Conservation (phyloP, 2,797 vertebrate species). For the Sternarchorhynchus goeldii region DNA sequence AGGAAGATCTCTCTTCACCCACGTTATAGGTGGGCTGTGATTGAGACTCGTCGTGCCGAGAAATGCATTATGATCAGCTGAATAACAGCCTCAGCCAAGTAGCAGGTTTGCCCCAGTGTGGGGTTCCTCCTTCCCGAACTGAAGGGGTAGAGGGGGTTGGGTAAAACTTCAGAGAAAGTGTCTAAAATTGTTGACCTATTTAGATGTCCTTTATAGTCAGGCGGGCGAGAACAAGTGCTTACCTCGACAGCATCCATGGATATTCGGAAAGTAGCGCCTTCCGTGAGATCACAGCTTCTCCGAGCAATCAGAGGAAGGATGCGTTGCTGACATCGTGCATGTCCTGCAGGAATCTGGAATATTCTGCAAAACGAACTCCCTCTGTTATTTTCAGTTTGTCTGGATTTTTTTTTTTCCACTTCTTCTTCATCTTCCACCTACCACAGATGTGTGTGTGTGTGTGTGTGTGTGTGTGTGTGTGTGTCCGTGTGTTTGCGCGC, state of each 20-base stretch:
- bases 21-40: constrained; percentile 28
- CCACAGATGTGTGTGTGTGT: constrained; percentile 37
- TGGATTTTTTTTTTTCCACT: constrained; percentile 17
- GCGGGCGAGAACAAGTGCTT: constrained; percentile 9
- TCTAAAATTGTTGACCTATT: constrained; percentile 49
- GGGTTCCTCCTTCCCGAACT: constrained; percentile 4
- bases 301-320: neutral
- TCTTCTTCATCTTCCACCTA: constrained; percentile 36
- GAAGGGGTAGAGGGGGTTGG: constrained; percentile 1
- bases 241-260: constrained; percentile 26
- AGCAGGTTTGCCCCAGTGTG: neutral
- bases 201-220: constrained; percentile 38
- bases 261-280: constrained; percentile 22
- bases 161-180: constrained; percentile 23
- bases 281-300: constrained; percentile 31
- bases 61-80: neutral
- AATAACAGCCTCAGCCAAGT: neutral
- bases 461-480: constrained; percentile 14
- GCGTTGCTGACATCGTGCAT: constrained; percentile 33
- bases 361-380: constrained; percentile 24
- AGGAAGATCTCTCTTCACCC: constrained; percentile 31
- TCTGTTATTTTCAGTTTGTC: constrained; percentile 45
- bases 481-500: neutral
- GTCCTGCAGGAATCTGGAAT: constrained; percentile 48
- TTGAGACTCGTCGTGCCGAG: constrained; percentile 1